phyloP scores from a whole-genome alignment of 2,888 invertebrate genomes.

The Pachymerium ferrugineum region DNA sequence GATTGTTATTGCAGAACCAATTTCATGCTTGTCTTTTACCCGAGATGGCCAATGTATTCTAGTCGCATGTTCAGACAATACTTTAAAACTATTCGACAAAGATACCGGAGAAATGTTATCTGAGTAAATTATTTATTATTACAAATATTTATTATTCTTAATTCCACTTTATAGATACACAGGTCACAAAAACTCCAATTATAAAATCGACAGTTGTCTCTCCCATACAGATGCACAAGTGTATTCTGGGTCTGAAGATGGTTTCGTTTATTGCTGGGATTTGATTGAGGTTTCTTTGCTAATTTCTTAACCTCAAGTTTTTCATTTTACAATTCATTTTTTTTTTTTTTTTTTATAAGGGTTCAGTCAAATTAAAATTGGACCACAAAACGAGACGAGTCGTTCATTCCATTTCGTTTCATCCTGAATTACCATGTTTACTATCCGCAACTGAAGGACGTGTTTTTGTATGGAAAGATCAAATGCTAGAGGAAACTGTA shows the following conservation, averaged over 20 bases:
- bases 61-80: constrained; percentile 74
- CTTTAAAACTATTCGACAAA: constrained; percentile 82
- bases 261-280: constrained; percentile 82
- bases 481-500: background rate
- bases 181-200: constrained; percentile 77
- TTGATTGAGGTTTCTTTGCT: constrained; percentile 58
- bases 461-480: constrained; percentile 62
- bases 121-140: constrained; percentile 51
- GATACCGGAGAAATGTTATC: constrained; percentile 68
- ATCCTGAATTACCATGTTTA: constrained; percentile 67
- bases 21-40: constrained; percentile 78
- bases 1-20: constrained; percentile 54
- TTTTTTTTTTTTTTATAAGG: constrained; percentile 46
- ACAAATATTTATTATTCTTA: background rate
- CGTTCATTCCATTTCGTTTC: constrained; percentile 72
- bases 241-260: constrained; percentile 83
- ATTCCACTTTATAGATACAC: constrained; percentile 56
- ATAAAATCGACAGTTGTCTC: constrained; percentile 79
- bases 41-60: constrained; percentile 89
- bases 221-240: constrained; percentile 78
- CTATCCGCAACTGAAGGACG: constrained; percentile 68
- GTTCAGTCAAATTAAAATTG: constrained; percentile 52
- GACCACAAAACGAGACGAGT: constrained; percentile 54
- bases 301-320: background rate
- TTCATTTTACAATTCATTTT: background rate